A percentile compares a stretch with the other conserved stretches of the same genome.
phyloP scores from a whole-genome alignment of 2,888 invertebrate genomes.

The Eustalomyia histrio region DNA sequence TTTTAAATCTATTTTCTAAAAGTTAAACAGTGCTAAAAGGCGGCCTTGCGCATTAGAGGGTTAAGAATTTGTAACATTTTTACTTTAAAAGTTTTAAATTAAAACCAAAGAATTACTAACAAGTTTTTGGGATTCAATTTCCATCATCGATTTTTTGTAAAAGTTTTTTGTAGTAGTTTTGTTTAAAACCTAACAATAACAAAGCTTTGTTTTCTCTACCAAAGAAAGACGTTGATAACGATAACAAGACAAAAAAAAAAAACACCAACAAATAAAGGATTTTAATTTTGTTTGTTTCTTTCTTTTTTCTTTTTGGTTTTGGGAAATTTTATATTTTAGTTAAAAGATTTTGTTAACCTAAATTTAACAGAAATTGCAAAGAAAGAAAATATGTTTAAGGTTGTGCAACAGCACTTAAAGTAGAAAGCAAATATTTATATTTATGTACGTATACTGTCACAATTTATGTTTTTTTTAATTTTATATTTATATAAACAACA shows the following conservation, averaged over 20 bases:
- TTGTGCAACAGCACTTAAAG: slow-evolving; percentile 14
- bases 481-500: slow-evolving; percentile 2
- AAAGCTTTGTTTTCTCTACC: slow-evolving; percentile 5
- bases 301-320: neutral
- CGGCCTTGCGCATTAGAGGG: no score
- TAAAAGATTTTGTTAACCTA: slow-evolving; percentile 20
- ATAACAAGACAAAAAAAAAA: neutral
- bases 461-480: slow-evolving; percentile 33
- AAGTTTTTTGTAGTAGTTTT: neutral
- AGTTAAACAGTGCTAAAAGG: no score
- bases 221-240: slow-evolving; percentile 18
- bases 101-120: no score
- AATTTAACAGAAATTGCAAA: slow-evolving; percentile 31
- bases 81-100: no score
- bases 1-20: no score
- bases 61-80: no score
- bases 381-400: slow-evolving; percentile 50
- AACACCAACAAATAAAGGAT: neutral
- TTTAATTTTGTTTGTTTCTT: neutral
- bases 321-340: neutral
- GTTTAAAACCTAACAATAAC: slow-evolving; percentile 5
- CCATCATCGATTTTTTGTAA: no score
- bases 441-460: slow-evolving; percentile 45
- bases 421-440: slow-evolving; percentile 11
- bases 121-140: no score